Percentiles rank a stretch among this genome's conserved stretches.
Conservation (phyloP, 2,797 vertebrate species). For the Argentina silus region DNA sequence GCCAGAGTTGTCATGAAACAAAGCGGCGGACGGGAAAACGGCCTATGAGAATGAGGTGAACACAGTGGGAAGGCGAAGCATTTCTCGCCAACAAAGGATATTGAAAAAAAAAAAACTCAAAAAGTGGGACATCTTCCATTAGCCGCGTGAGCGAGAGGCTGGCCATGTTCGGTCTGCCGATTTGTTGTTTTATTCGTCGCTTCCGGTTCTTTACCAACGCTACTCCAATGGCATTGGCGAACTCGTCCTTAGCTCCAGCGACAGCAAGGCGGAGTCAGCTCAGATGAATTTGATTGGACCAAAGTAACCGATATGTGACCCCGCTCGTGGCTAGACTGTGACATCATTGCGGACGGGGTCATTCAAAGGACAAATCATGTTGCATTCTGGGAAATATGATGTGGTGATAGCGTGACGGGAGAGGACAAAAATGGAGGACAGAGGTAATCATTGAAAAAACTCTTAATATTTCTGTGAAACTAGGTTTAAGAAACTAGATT, state of each 20-base stretch:
- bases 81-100: constrained; percentile 19
- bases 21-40: constrained; percentile 30
- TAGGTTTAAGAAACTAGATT: not conserved
- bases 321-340: constrained; percentile 52
- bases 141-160: constrained; percentile 26
- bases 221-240: not conserved
- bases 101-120: constrained; percentile 22
- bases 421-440: not conserved
- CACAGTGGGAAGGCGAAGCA: constrained; percentile 36
- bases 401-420: too few species aligned
- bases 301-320: constrained; percentile 44
- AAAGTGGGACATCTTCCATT: constrained; percentile 48
- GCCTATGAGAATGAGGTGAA: constrained; percentile 23
- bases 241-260: not conserved
- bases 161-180: not conserved
- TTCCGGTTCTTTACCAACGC: not conserved
- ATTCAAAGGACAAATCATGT: constrained; percentile 64
- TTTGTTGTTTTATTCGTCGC: constrained; percentile 2
- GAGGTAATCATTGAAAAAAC: not conserved
- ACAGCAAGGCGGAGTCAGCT: constrained; percentile 13
- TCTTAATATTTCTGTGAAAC: not conserved
- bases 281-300: constrained; percentile 62
- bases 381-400: constrained; percentile 68
- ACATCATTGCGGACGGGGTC: constrained; percentile 66
- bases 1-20: constrained; percentile 56